Percentiles rank a stretch among this genome's conserved stretches.
Conservation (phyloP, 1,140 invertebrate genomes). For the Drosophila bipectinata region DNA sequence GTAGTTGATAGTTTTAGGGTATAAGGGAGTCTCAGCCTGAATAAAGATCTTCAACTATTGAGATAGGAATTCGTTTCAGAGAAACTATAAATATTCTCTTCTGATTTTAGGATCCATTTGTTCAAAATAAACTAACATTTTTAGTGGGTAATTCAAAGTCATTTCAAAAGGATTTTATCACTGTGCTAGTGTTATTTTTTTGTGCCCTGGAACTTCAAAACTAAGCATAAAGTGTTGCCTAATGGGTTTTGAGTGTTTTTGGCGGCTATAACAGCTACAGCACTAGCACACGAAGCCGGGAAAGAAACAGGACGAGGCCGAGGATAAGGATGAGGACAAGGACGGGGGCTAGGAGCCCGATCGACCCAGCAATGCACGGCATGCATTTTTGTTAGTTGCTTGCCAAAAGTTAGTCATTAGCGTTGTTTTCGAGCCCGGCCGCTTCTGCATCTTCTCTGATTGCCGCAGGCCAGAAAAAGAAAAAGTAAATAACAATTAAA, state of each 20-base stretch:
- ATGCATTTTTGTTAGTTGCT: slow-evolving; percentile 56
- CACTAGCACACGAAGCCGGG: slow-evolving; percentile 6
- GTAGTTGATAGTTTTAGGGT: too few relatives aligned
- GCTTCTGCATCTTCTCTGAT: slow-evolving; percentile 29
- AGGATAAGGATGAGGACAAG: slow-evolving; percentile 7
- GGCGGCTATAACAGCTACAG: slow-evolving; percentile 57
- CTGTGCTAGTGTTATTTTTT: slow-evolving; percentile 15
- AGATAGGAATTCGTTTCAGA: too few relatives aligned
- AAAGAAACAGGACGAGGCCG: background rate
- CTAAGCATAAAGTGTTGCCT: slow-evolving; percentile 81
- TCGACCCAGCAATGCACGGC: slow-evolving; percentile 64
- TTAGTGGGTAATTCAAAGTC: background rate
- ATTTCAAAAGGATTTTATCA: background rate
- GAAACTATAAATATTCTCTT: too few relatives aligned
- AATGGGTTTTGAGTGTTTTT: slow-evolving; percentile 82
- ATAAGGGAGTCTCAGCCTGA: background rate
- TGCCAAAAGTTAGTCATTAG: slow-evolving; percentile 79
- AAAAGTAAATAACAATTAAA: slow-evolving; percentile 78
- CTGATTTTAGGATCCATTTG: background rate
- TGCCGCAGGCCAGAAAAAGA: slow-evolving; percentile 36
- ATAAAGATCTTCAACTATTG: too few relatives aligned
- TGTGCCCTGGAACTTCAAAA: slow-evolving; percentile 69
- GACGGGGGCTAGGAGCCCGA: slow-evolving; percentile 9
- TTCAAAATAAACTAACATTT: background rate
- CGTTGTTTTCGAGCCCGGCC: slow-evolving; percentile 53